phyloP scores from a whole-genome alignment of 2,113 vertebrate genomes.

The Bagarius yarrelli region DNA sequence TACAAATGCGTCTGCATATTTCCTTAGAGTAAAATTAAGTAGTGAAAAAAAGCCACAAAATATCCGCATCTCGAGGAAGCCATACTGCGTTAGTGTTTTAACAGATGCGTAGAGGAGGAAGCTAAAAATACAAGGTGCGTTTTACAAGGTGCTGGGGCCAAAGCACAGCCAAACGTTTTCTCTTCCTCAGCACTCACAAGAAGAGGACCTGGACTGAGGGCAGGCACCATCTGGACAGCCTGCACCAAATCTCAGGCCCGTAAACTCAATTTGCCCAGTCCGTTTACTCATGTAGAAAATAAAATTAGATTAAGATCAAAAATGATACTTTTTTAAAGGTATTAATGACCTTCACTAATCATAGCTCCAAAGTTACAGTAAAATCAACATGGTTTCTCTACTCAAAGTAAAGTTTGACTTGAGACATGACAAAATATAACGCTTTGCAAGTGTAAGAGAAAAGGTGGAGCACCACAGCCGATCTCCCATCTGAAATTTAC shows the following conservation, averaged over 20 bases:
- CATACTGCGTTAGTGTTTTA: constrained; percentile 19
- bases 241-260: neutral
- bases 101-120: constrained; percentile 30
- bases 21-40: neutral
- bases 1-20: neutral
- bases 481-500: neutral
- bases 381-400: neutral
- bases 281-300: constrained; percentile 11
- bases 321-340: constrained; percentile 6
- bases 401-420: neutral
- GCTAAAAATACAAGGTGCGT: neutral
- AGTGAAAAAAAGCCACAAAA: neutral
- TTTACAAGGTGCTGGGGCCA: constrained; percentile 11
- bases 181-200: constrained; percentile 10
- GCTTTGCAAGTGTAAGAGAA: neutral
- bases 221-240: constrained; percentile 26
- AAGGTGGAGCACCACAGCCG: neutral
- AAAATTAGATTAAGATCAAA: neutral
- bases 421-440: neutral
- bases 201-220: neutral
- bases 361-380: neutral
- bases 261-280: constrained; percentile 3
- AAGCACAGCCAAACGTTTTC: neutral
- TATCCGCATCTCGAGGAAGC: neutral
- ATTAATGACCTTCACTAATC: constrained; percentile 12